Base-by-base conservation (phyloP, 2,797 vertebrate genomes). In the Acrossocheilus fasciatus region DNA sequence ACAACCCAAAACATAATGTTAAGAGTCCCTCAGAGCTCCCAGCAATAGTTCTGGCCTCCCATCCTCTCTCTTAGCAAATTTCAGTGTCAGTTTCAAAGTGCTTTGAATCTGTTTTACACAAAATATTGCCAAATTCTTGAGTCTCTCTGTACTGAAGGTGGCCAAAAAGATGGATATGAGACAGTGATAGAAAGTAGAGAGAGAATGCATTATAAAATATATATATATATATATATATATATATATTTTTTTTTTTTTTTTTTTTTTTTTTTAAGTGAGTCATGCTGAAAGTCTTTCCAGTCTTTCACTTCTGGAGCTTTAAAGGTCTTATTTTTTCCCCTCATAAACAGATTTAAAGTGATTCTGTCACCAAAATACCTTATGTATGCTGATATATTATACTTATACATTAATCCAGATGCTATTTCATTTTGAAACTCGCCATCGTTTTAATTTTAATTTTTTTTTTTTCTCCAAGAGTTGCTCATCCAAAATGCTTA, bases 81-180 rank as follows among this genome's bases (percentile, higher is more conserved):
- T 17, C 15, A 52, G 47, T 62, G 23, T 41, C 2, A 83, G 59
- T 90, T 88, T 62, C 54, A 88, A 52, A 81, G 2, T 78, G 41
- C 68, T 85, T 74, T 83, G 86, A 20, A 62, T 85, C 30, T 69
- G 36, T 86, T 23, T 68, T 50, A 62, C 66, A 20, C 17, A 18
- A 75, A 34, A 52, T 20, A 12, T 75, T 52, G 26, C 4, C 2
- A 76, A 20, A 36, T 52, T 52, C 4, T 36, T 36, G 26, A 54
- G 74, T 76, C 54, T 81, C 26, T 50, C 39, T 34, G 11, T 73
- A 36, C 30, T 10, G 30, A 36, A 68, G 15, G 7, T 0, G 6
- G 15, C 6, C 15, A 36, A 68, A 18, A 9, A 36, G 64, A 66
- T 66, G 26, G 6, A 26, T 41, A 43, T n/a, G 41, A 30, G 23